These are phyloP conservation scores for Thamnophis sirtalis DNA, from an alignment of 2,113 vertebrate species.

Conservation along the genomic window DNA sequence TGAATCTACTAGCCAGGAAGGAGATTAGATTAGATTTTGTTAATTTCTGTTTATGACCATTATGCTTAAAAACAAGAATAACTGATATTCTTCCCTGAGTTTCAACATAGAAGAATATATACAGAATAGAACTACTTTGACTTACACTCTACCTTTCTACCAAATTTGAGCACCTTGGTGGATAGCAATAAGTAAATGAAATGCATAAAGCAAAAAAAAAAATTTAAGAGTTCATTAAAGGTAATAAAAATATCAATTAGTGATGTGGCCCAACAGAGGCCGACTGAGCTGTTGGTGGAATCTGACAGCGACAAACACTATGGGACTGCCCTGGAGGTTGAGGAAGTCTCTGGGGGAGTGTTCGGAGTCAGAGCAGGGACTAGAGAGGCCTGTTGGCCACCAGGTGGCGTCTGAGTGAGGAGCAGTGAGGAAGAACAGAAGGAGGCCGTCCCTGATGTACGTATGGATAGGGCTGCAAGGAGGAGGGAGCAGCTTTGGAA, in stretches of 20 bases:
- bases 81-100: neutral
- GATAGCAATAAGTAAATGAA: neutral
- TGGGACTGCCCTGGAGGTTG: no score
- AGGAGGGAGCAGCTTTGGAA: no score
- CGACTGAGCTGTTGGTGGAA: no score
- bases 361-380: no score
- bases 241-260: neutral
- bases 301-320: no score
- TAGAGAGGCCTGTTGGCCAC: no score
- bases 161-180: neutral
- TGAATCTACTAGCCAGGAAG: neutral
- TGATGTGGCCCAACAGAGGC: no score
- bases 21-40: neutral
- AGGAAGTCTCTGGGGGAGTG: no score
- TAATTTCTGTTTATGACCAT: neutral
- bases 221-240: neutral
- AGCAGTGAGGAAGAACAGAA: no score
- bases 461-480: no score
- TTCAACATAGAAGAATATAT: neutral
- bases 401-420: no score
- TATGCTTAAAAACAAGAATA: neutral
- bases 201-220: neutral
- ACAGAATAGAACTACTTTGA: neutral
- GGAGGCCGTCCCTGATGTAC: no score
- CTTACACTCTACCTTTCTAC: neutral